Conservation (phyloP, 2,797 vertebrate genomes). For the Oreochromis mossambicus region DNA sequence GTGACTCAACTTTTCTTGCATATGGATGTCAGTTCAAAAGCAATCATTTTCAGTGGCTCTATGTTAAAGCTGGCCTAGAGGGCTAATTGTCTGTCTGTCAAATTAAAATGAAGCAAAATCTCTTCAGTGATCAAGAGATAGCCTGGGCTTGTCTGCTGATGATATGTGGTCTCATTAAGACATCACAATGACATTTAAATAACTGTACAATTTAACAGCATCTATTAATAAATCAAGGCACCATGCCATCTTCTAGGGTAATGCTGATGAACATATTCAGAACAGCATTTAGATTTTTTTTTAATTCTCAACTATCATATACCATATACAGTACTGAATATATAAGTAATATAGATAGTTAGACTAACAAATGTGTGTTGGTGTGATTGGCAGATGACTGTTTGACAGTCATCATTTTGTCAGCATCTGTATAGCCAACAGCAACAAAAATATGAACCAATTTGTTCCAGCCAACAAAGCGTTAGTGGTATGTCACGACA, state of each 20-base stretch:
- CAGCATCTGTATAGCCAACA: constrained; percentile 13
- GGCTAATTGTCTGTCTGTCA: constrained; percentile 48
- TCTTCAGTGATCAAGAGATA: constrained; percentile 6
- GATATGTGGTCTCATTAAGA: constrained; percentile 20
- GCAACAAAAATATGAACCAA: constrained; percentile 1
- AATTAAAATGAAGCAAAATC: constrained; percentile 20
- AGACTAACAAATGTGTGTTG: background rate
- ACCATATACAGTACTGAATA: background rate
- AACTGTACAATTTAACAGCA: background rate
- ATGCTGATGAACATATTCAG: background rate
- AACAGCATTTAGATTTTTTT: background rate
- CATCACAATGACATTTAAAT: background rate
- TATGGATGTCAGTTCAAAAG: constrained; percentile 40
- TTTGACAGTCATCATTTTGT: constrained; percentile 10
- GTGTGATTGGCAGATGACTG: background rate
- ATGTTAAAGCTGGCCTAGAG: background rate
- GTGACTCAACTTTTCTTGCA: constrained; percentile 19
- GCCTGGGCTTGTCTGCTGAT: background rate
- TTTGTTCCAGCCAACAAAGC: constrained; percentile 18
- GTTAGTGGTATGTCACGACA: constrained; percentile 16
- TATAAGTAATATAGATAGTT: background rate
- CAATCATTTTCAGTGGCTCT: constrained; percentile 19
- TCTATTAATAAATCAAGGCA: background rate
- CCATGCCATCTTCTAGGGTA: background rate
- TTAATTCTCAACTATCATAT: background rate